Base-by-base conservation (phyloP, 2,113 vertebrate species). In the Monarcha castaneiventris region DNA sequence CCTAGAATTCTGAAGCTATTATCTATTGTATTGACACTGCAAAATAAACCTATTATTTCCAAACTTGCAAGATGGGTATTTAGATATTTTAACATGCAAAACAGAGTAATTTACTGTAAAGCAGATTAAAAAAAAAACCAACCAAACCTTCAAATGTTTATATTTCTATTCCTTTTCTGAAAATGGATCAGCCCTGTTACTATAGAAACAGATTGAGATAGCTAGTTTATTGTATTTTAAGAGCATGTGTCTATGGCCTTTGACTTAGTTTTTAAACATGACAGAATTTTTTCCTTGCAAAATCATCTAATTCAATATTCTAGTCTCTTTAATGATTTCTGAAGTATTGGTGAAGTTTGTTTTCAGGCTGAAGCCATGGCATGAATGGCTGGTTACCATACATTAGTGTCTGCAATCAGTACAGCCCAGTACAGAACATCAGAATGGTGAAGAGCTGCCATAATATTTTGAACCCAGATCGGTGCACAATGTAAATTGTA, bases 141-240 rank as follows among this genome's bases (percentile, higher is more conserved):
- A 49, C 11, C 17, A 49, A 72, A 72, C 63, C 79, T 84, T 95
- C 66, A 96, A 66, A 72, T 91, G 37, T 62, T 96, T 89, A 32
- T 79, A 59, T 67, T 84, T 93, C 15, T 89, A 33, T 93, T 93
- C 74, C 62, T 89, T 97, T 94, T 63, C 69, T 95, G 77, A 94
- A 93, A 93, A 78, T 67, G 46, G 77, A 87, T 84, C 82, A 67
- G 56, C 58, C 59, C 51, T 87, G 89, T 84, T 78, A 67, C 76
- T 95, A 27, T 88, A 94, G 92, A 76, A 95, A 96, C 72, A 91
- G 58, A 73, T 26, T 33, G 78, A 92, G 79, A 66, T 87, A 95
- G 61, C 79, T 87, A 51, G 48, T 68, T 76, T 84, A 77, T 67
- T 54, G 76, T 39, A 58, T 74, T 82, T 95, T 62, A 83, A 58